Base-by-base conservation (phyloP, 2,113 vertebrate species). In the Sisor rabdophorus region DNA sequence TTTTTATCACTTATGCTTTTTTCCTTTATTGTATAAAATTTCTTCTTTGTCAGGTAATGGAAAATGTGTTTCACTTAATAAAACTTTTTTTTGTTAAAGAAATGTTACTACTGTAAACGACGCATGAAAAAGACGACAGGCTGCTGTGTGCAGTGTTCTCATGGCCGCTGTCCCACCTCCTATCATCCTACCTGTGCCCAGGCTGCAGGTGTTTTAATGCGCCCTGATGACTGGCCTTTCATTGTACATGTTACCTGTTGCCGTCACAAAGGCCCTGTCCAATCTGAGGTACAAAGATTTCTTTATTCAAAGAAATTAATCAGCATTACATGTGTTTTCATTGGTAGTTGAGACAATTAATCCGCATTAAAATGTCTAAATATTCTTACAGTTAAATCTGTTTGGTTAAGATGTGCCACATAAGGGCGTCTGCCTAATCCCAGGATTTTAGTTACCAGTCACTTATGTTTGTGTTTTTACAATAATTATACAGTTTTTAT, bases 151-250 rank as follows among this genome's bases (percentile, higher is more conserved):
- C 97, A 99, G 86, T 99, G 96, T 71, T 99, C 97, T 40, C 96
- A 98, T 0, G 97, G 97, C 32, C 96, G 97, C 15, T 99, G 97
- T 81, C 95, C 97, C 54, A 99, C 97, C 0, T 96, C 97, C 30
- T 99, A 98, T 85, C 96, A 99, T 2, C 96, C 95, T 70, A 97
- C 94, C 86, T 99, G 97, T 48, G 97, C 97, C 28, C 96, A 99
- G 86, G 95, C 95, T 9, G 96, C 96, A 0, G 95, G 96, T 1
- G 94, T 99, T 11, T 92, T 98, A 91, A 98, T 99, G 97, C 95
- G 98, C 86, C 96, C 96, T 0, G 95, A 97, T 1, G 94, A 99
- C 77, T 99, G 97, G 97, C 97, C 97, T 1, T 99, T 98, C 58
- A 95, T 99, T 10, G 96, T 99, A 83, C 95, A 97, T 50, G 95